phyloP scores from a whole-genome alignment of 2,888 invertebrate genomes.

The Temnothorax ravouxi region DNA sequence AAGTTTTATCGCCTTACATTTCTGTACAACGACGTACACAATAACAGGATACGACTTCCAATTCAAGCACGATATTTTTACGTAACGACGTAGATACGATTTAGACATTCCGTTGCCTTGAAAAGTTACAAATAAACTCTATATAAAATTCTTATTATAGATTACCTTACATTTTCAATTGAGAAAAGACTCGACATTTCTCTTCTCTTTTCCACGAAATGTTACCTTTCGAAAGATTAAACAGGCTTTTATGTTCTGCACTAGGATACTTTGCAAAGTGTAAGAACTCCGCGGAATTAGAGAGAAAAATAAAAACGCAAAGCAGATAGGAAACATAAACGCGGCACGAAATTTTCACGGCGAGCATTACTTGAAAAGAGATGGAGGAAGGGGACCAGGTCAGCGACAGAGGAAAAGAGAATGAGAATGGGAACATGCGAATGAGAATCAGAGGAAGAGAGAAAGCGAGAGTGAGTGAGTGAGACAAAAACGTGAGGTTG shows the following conservation, averaged over 20 bases:
- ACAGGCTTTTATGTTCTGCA: slow-evolving; percentile 45
- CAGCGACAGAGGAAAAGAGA: slow-evolving; percentile 47
- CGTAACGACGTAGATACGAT: slow-evolving; percentile 5
- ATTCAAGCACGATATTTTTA: slow-evolving; percentile 27
- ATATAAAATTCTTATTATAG: not conserved
- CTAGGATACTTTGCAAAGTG: slow-evolving; percentile 47
- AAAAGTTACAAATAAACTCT: slow-evolving; percentile 26
- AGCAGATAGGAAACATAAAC: slow-evolving; percentile 60
- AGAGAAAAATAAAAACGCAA: slow-evolving; percentile 51
- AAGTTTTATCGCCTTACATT: slow-evolving; percentile 43
- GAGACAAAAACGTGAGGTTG: slow-evolving; percentile 60
- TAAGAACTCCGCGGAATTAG: slow-evolving; percentile 45
- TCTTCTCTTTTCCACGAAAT: slow-evolving; percentile 41
- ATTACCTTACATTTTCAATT: slow-evolving; percentile 23
- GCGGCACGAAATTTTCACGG: slow-evolving; percentile 65
- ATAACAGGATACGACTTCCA: slow-evolving; percentile 30
- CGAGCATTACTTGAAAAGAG: slow-evolving; percentile 19
- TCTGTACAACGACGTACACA: not conserved
- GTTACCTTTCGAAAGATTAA: slow-evolving; percentile 34
- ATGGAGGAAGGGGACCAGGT: slow-evolving; percentile 33
- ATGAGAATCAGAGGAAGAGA: slow-evolving; percentile 31
- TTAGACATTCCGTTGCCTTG: slow-evolving; percentile 7
- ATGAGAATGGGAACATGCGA: slow-evolving; percentile 40
- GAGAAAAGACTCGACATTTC: not conserved
- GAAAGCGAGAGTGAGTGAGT: slow-evolving; percentile 47